Percentiles rank a stretch among this genome's conserved stretches.
These are phyloP conservation scores for Pterostichus madidus DNA, from an alignment of 2,888 invertebrate genomes.

Conservation along the genomic window DNA sequence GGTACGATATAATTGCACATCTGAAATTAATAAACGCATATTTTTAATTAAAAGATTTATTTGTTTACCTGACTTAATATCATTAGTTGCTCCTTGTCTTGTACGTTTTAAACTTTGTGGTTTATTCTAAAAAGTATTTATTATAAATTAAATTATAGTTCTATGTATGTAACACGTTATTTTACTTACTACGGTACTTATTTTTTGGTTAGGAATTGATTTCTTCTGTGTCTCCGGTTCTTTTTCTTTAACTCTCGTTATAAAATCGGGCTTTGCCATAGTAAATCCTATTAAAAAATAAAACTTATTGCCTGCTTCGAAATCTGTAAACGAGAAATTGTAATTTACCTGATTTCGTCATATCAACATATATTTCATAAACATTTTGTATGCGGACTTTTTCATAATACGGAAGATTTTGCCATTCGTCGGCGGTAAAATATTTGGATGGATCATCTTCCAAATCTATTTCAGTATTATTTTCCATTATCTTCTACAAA, in stretches of 20 bases:
- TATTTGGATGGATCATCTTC: conserved; percentile 24
- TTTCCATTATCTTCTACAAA: too few relatives aligned
- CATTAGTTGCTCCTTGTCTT: neutral
- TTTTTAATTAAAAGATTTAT: too few relatives aligned
- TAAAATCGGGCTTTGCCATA: neutral
- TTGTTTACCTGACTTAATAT: neutral
- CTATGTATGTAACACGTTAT: neutral
- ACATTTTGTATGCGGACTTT: conserved; percentile 21
- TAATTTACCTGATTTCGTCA: conserved; percentile 36
- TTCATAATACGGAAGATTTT: conserved; percentile 16
- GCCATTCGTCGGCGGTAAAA: conserved; percentile 22
- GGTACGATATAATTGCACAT: too few relatives aligned
- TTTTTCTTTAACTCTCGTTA: neutral
- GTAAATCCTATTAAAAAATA: neutral
- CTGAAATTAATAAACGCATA: too few relatives aligned
- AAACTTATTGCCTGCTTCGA: neutral
- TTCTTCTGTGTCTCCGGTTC: neutral
- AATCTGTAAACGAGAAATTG: neutral
- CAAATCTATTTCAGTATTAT: too few relatives aligned
- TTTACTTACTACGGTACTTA: neutral
- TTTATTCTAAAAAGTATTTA: neutral
- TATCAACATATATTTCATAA: conserved; percentile 23
- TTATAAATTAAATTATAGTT: neutral
- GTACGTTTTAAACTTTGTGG: neutral
- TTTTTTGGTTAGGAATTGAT: neutral